Conservation (phyloP, 2,113 vertebrate species). For the Panthera tigris region DNA sequence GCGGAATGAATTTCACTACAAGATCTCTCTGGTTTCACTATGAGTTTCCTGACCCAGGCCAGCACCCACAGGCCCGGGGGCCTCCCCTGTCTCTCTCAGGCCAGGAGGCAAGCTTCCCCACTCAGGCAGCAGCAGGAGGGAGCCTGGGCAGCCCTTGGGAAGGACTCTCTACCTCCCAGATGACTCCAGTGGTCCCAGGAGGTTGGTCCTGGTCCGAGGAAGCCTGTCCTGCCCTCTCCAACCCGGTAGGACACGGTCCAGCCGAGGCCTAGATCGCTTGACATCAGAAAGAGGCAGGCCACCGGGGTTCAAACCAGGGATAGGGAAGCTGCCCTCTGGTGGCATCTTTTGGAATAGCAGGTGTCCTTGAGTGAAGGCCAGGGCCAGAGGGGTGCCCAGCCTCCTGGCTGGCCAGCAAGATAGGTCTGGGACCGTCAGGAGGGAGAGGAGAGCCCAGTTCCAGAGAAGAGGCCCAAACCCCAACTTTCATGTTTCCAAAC, state of each 20-base stretch:
- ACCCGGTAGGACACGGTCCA: too few relatives aligned
- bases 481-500: background rate
- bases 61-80: slow-evolving; percentile 19
- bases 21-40: slow-evolving; percentile 70
- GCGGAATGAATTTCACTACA: slow-evolving; percentile 63
- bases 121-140: background rate
- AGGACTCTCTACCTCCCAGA: background rate
- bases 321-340: slow-evolving; percentile 45
- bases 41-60: slow-evolving; percentile 72
- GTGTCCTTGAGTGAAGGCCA: background rate
- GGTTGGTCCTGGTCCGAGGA: background rate
- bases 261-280: background rate
- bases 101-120: slow-evolving; percentile 24
- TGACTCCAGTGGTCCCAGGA: background rate
- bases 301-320: background rate
- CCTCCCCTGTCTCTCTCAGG: slow-evolving; percentile 25
- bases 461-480: background rate
- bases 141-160: background rate
- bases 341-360: background rate
- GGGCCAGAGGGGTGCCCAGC: background rate
- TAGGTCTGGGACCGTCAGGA: background rate
- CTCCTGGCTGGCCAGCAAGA: background rate
- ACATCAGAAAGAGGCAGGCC: background rate
- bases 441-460: background rate
- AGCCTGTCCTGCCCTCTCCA: background rate